These are phyloP conservation scores for Leptosomus discolor DNA, from an alignment of 2,113 vertebrate genomes.

Conservation along the genomic window DNA sequence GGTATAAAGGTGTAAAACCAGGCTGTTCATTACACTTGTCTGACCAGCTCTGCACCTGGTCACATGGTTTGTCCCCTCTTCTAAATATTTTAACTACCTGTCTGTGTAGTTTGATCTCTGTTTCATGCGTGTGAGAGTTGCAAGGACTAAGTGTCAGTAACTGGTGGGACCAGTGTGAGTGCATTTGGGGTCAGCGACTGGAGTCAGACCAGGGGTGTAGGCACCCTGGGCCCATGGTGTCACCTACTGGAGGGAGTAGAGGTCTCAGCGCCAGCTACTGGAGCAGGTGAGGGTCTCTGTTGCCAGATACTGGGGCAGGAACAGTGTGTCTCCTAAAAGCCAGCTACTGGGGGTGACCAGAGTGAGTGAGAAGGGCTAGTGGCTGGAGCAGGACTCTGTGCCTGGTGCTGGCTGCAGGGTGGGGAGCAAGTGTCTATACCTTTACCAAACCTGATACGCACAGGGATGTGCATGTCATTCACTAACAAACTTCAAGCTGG, in stretches of 20 bases:
- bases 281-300: background rate
- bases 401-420: background rate
- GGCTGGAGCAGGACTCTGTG: background rate
- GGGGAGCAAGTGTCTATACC: too few species aligned
- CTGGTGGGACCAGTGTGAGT: background rate
- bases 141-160: background rate
- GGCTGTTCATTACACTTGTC: too few species aligned
- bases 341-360: background rate
- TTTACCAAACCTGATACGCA: background rate
- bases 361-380: background rate
- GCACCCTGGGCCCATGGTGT: too few species aligned
- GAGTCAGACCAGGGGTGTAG: background rate
- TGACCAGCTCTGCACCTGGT: background rate
- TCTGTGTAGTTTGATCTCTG: background rate
- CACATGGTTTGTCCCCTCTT: background rate
- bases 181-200: background rate
- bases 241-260: background rate
- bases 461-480: accelerated
- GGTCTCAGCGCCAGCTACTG: background rate
- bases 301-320: background rate
- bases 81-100: background rate
- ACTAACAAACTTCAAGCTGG: background rate
- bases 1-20: background rate
- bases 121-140: background rate
- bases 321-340: background rate